These are phyloP conservation scores for Nysson spinosus DNA, from an alignment of 2,888 invertebrate genomes.

Conservation along the genomic window DNA sequence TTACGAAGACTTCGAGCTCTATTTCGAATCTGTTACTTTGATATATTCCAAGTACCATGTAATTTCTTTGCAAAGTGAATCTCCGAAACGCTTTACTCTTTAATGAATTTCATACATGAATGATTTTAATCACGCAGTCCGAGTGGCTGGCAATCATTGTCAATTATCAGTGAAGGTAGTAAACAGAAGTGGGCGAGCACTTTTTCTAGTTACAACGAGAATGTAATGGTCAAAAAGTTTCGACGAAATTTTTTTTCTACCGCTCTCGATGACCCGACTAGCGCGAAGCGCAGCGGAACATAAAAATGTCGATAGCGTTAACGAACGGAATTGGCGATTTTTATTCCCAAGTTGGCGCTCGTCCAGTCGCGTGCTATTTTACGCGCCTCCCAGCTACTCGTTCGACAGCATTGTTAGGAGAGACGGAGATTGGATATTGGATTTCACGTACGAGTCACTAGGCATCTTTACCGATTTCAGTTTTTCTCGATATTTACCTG, in stretches of 20 bases:
- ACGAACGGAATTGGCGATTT: constrained; percentile 62
- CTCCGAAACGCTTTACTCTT: too few relatives aligned
- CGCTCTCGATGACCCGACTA: constrained; percentile 4
- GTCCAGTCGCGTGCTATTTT: constrained; percentile 58
- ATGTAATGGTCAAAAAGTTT: constrained; percentile 7
- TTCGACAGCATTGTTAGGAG: constrained; percentile 57
- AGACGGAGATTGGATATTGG: constrained; percentile 62
- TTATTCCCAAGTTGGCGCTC: constrained; percentile 61
- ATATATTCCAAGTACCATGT: too few relatives aligned
- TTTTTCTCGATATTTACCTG: neutral
- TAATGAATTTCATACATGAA: too few relatives aligned
- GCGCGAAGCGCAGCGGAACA: constrained; percentile 36
- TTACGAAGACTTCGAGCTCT: too few relatives aligned
- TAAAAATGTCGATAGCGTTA: constrained; percentile 60
- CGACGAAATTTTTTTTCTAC: constrained; percentile 27
- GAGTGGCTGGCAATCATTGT: neutral
- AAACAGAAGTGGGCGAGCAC: neutral
- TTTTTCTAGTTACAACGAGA: neutral
- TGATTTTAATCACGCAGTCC: neutral
- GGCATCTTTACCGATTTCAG: constrained; percentile 13
- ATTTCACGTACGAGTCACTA: constrained; percentile 44
- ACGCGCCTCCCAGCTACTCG: constrained; percentile 48
- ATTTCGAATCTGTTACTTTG: too few relatives aligned
- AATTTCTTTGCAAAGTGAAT: too few relatives aligned
- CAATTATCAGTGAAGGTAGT: constrained; percentile 1